phyloP scores from a whole-genome alignment of 2,797 vertebrate species.

The Spinus olivaceus region DNA sequence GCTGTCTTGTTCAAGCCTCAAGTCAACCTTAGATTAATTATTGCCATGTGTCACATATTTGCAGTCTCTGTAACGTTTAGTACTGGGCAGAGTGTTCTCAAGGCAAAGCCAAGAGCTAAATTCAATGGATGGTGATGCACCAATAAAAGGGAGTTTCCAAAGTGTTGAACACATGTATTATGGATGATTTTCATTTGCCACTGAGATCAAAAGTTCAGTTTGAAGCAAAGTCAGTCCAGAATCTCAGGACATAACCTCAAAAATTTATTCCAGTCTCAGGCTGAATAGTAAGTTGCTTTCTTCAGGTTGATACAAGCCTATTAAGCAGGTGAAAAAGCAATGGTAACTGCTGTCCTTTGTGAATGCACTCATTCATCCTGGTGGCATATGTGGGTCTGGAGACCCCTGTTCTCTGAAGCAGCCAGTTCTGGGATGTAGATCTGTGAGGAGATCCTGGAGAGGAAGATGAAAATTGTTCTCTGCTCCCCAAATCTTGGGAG shows the following conservation, averaged over 20 bases:
- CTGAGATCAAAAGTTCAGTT: neutral
- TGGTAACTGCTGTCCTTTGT: neutral
- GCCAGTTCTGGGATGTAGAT: neutral
- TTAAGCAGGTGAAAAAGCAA: neutral
- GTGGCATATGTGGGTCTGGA: neutral
- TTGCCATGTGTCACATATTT: neutral
- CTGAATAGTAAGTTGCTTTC: neutral
- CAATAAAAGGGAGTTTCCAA: conserved; percentile 6
- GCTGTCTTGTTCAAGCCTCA: neutral
- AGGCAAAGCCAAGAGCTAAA: conserved; percentile 41
- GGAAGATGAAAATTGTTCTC: neutral
- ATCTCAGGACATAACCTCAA: neutral
- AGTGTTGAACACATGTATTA: neutral
- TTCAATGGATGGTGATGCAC: neutral
- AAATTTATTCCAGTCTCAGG: neutral
- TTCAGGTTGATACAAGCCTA: neutral
- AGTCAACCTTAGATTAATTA: neutral
- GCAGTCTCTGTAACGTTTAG: neutral
- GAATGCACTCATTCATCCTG: neutral
- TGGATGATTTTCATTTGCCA: neutral
- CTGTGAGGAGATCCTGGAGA: neutral
- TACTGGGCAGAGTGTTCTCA: conserved; percentile 5
- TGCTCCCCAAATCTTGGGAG: neutral
- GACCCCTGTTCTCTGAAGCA: neutral
- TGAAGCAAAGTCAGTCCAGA: neutral